Evolutionary conservation across 2,113 vertebrate species (phyloP).

Genomic region (Panthera tigris): DNA sequence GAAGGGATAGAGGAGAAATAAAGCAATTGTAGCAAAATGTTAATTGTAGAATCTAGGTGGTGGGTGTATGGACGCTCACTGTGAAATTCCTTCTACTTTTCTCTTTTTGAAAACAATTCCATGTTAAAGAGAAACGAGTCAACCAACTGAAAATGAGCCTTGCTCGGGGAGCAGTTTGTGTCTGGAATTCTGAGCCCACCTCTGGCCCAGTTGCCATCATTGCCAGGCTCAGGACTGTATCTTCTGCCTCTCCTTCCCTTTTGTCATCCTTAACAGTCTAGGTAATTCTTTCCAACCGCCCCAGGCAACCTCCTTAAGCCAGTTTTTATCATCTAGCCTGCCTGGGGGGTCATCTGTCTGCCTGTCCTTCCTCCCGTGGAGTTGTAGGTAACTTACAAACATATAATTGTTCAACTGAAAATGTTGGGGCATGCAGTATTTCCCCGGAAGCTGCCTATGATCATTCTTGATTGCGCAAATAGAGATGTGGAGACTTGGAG

Average conservation of each 20-base stretch:
- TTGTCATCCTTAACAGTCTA: neutral
- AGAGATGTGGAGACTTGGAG: conserved; percentile 15
- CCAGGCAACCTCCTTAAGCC: neutral
- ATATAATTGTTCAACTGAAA: neutral
- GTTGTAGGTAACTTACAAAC: neutral
- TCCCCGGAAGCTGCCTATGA: conserved; percentile 2
- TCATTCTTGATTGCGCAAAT: conserved; percentile 24
- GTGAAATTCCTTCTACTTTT: conserved; percentile 13
- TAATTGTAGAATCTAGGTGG: neutral
- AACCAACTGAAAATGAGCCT: neutral
- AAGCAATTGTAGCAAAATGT: neutral
- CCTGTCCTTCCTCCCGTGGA: neutral
- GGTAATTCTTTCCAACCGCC: neutral
- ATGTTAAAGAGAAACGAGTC: neutral
- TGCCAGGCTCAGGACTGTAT: neutral
- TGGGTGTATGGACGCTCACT: neutral
- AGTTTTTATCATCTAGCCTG: neutral
- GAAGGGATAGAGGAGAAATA: neutral
- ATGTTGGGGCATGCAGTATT: conserved; percentile 10
- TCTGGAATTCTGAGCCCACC: neutral
- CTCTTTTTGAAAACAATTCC: neutral
- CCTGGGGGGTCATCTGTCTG: neutral
- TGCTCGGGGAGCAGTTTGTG: neutral
- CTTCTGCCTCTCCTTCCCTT: neutral
- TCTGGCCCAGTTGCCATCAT: neutral